Evolutionary conservation across 2,888 invertebrate species (phyloP), one percentile per base, ranked within the genome.

Genomic region (Aleiodes testaceus): DNA sequence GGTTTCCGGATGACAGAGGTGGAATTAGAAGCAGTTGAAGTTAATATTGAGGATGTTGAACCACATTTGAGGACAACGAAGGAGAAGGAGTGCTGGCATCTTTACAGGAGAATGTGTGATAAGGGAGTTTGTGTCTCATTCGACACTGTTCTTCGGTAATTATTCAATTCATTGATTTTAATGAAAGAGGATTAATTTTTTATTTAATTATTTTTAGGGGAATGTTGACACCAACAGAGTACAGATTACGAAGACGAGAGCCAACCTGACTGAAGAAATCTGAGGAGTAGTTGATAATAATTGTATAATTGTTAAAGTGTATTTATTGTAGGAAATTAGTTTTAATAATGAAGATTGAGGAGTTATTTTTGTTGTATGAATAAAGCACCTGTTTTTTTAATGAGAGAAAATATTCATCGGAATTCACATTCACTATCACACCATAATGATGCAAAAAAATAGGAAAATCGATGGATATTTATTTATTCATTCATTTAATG

Each of bases 211-310:
- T 4, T 36, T 49, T 50, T 84, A 89, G 93, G 77, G 93, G 93
- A 45, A 91, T 93, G 91, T 84, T 93, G 74, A 93, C 93, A 7
- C 93, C 93, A 3, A 93, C 93, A 0, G 93, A 93, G 83, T 92
- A 93, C 81, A 89, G 93, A 76, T 88, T 92, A 79, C 88, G 92
- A 73, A 91, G 91, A 80, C 89, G 89, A 75, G 84, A 86, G 79
- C 72, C 79, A 30, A 68, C 74, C 66, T 76, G 72, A 49, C 69
- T 22, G 20, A 50, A 16, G 30, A 14, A 42, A 45, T 69, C 67
- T 26, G 26, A 5, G 52, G 22, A 36, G 9, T 6, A 36, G 9
- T 36, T 36, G 9, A 36, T 26, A 36, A n/a, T n/a, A n/a, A n/a
- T n/a, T n/a, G n/a, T 36, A 52, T 53, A 42, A 42, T 52, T 59